phyloP scores from a whole-genome alignment of 35 echinoderm and acorn worm species.

The Holothuria glaberrima region DNA sequence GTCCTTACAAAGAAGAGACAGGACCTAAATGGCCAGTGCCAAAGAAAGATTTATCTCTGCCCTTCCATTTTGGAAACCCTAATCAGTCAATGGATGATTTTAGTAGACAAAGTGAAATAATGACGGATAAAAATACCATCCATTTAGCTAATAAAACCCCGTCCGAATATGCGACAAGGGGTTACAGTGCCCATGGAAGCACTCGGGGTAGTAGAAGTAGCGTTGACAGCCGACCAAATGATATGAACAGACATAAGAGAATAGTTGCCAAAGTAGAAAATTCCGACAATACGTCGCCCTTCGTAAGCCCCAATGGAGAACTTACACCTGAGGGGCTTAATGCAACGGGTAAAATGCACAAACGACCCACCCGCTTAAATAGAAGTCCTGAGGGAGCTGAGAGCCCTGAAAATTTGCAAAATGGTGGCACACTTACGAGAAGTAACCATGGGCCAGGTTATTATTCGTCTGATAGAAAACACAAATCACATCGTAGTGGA shows the following conservation, averaged over 20 bases:
- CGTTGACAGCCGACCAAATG: conserved; percentile 38
- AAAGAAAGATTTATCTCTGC: conserved; percentile 57
- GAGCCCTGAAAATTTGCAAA: conserved; percentile 35
- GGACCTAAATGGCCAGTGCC: conserved; percentile 57
- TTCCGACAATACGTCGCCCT: conserved; percentile 75
- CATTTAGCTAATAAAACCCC: conserved; percentile 79
- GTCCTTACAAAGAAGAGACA: conserved; percentile 75
- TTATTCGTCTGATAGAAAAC: conserved; percentile 15
- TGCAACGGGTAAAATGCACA: conserved; percentile 16
- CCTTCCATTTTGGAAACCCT: conserved; percentile 58
- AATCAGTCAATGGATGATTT: conserved; percentile 37
- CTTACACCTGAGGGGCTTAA: conserved; percentile 59
- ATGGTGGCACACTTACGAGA: neutral
- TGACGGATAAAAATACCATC: conserved; percentile 84
- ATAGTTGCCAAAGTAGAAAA: conserved; percentile 65
- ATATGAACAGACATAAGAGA: conserved; percentile 11
- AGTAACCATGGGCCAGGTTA: conserved; percentile 1
- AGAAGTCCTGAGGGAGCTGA: conserved; percentile 76
- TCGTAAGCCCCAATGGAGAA: conserved; percentile 75
- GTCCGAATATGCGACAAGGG: conserved; percentile 63
- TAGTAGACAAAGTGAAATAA: conserved; percentile 55
- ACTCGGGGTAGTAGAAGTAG: conserved; percentile 67
- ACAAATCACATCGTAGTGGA: conserved; percentile 35
- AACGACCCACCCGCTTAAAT: conserved; percentile 27
- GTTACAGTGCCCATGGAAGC: conserved; percentile 73